These are phyloP conservation scores for Menura novaehollandiae DNA, from an alignment of 2,113 vertebrate species.

Conservation along the genomic window DNA sequence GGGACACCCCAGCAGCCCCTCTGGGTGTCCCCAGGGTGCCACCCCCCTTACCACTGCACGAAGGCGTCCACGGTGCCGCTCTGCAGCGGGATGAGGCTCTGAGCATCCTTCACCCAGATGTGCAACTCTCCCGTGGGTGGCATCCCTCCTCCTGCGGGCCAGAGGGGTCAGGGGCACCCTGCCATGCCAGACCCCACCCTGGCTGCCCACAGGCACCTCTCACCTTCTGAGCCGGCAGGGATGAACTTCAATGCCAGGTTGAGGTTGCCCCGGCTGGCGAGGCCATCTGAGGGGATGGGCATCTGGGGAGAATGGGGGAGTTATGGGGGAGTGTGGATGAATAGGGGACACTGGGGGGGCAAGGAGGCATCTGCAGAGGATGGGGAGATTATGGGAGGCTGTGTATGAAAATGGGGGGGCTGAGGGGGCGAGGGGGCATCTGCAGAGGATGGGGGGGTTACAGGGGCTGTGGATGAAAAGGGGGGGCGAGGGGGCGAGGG, in stretches of 20 bases:
- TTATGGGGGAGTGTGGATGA: rapidly evolving
- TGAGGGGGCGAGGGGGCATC: no score
- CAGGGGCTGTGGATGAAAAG: no score
- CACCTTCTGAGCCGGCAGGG: constrained; percentile 81
- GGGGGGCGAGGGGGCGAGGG: background rate
- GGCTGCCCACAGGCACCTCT: background rate
- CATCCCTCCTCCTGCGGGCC: constrained; percentile 71
- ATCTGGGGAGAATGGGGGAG: constrained; percentile 54
- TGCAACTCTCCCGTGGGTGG: constrained; percentile 91
- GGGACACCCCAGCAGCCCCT: rapidly evolving
- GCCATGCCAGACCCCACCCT: rapidly evolving
- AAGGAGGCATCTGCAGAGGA: no score
- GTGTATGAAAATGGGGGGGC: no score
- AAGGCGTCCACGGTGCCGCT: constrained; percentile 80
- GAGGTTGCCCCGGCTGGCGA: constrained; percentile 80
- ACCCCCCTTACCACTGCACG: constrained; percentile 80
- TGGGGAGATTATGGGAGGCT: no score
- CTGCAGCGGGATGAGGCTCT: constrained; percentile 81
- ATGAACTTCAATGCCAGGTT: constrained; percentile 86
- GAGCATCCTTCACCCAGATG: constrained; percentile 92
- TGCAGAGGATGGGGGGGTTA: constrained; percentile 3
- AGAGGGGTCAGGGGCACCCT: background rate
- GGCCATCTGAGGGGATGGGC: constrained; percentile 69
- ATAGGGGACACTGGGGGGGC: no score
- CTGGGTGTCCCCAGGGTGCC: rapidly evolving